Evolutionary conservation across 2,113 vertebrate species (phyloP).

Genomic region (Odocoileus virginianus): DNA sequence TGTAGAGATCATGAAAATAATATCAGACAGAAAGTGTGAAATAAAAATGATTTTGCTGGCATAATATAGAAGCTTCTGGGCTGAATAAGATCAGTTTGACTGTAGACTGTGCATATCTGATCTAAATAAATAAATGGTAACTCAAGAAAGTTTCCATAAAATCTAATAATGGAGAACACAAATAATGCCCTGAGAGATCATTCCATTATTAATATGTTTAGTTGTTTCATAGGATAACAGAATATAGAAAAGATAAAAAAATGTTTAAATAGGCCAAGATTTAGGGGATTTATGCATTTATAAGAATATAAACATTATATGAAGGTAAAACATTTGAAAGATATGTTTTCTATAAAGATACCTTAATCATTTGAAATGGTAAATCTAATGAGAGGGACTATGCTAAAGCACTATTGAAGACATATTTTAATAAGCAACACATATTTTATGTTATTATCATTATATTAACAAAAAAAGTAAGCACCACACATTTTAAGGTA

Average conservation of each 20-base stretch:
- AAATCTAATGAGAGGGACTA: background rate
- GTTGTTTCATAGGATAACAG: background rate
- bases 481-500: background rate
- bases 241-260: background rate
- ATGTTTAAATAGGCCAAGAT: background rate
- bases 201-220: background rate
- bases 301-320: background rate
- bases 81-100: background rate
- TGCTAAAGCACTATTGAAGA: background rate
- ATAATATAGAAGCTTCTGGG: background rate
- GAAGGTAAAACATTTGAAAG: background rate
- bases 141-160: background rate
- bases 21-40: background rate
- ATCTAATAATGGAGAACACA: background rate
- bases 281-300: background rate
- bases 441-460: background rate
- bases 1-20: background rate
- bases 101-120: background rate
- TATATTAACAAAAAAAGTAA: background rate
- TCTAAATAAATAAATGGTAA: conserved; percentile 1
- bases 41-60: background rate
- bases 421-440: background rate
- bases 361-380: background rate
- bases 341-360: background rate
- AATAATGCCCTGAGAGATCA: background rate